These are phyloP conservation scores for Mystacornis crossleyi DNA, from an alignment of 2,113 vertebrate species.

Conservation along the genomic window DNA sequence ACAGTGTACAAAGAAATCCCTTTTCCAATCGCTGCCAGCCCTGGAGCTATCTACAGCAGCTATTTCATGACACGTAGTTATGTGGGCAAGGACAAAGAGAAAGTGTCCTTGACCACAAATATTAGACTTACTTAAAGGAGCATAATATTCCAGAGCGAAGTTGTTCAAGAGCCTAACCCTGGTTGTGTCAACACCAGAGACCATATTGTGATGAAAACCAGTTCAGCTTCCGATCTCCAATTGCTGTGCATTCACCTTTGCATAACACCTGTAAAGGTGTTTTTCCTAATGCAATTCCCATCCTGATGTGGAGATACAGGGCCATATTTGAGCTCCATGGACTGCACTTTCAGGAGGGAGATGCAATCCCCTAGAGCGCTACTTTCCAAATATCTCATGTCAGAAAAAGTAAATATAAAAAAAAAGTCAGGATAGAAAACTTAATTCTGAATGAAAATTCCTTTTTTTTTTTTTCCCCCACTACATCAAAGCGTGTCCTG, in stretches of 20 bases:
- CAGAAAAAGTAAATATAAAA: not conserved
- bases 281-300: not conserved
- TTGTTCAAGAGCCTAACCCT: not conserved
- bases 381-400: not conserved
- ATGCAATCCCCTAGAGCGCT: rapidly evolving
- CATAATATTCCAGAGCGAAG: not conserved
- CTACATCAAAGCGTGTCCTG: not conserved
- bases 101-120: not conserved
- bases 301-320: not conserved
- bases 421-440: not conserved
- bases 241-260: not conserved
- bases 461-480: not conserved
- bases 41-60: not conserved
- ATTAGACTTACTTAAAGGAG: not conserved
- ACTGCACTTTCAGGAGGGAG: not conserved
- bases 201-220: not conserved
- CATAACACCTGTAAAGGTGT: not conserved
- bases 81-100: not conserved
- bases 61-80: not conserved
- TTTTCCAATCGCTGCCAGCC: not conserved
- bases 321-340: not conserved
- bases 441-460: not conserved
- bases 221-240: not conserved
- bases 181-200: not conserved
- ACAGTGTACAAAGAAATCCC: not conserved